Conservation (phyloP, 2,888 invertebrate species). For the Drosophila helvetica region DNA sequence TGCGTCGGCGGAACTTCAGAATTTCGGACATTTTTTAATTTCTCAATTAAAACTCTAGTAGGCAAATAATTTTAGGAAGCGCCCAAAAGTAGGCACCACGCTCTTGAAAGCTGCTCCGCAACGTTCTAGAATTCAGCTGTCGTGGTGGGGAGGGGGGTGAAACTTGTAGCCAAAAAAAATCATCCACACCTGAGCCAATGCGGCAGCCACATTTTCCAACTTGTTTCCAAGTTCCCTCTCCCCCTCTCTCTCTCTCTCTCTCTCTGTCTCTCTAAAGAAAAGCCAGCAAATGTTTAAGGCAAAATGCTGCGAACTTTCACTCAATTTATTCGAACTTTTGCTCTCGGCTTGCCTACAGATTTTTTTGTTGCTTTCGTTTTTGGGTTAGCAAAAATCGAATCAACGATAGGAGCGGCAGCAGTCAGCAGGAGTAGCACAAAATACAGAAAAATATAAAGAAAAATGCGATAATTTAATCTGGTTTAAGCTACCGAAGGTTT, state of each 20-base stretch:
- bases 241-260: too few relatives aligned
- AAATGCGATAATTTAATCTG: conserved; percentile 52
- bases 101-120: too few relatives aligned
- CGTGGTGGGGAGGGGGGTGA: too few relatives aligned
- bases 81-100: neutral
- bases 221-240: conserved; percentile 14
- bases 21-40: neutral
- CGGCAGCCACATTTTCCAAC: conserved; percentile 24
- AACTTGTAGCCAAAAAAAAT: too few relatives aligned
- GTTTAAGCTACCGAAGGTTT: conserved; percentile 34
- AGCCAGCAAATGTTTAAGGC: too few relatives aligned
- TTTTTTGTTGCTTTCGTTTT: conserved; percentile 13
- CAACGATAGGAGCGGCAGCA: conserved; percentile 17
- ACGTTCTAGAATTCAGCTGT: too few relatives aligned
- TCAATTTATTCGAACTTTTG: conserved; percentile 53
- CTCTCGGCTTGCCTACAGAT: conserved; percentile 6
- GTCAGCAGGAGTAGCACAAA: neutral
- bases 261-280: too few relatives aligned
- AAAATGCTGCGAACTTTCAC: conserved; percentile 39
- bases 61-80: neutral
- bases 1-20: neutral
- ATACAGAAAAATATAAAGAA: conserved; percentile 21
- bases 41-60: neutral
- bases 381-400: conserved; percentile 40
- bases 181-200: conserved; percentile 35